Evolutionary conservation across 1,140 invertebrate genomes (phyloP).

Genomic region (Dendroctonus ponderosae): DNA sequence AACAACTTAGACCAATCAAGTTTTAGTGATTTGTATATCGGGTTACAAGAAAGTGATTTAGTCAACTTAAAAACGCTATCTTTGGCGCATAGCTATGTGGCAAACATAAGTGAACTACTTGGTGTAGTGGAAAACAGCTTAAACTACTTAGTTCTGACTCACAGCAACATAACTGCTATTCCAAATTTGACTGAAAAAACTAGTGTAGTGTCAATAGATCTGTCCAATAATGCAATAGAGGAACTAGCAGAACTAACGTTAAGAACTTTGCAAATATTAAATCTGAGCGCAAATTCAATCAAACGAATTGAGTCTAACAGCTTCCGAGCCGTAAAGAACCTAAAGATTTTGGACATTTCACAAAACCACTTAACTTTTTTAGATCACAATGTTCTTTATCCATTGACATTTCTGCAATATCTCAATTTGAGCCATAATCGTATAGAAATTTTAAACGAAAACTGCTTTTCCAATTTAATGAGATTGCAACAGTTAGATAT

Average conservation of each 20-base stretch:
- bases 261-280: slow-evolving; percentile 49
- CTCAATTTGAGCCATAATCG: slow-evolving; percentile 71
- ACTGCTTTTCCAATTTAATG: slow-evolving; percentile 63
- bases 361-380: slow-evolving; percentile 63
- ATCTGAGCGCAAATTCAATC: slow-evolving; percentile 58
- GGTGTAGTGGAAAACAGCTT: slow-evolving; percentile 42
- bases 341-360: slow-evolving; percentile 62
- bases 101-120: slow-evolving; percentile 43
- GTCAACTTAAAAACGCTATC: slow-evolving; percentile 21
- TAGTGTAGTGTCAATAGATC: slow-evolving; percentile 55
- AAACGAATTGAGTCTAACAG: slow-evolving; percentile 54
- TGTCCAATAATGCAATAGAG: slow-evolving; percentile 55
- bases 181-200: slow-evolving; percentile 39
- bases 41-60: slow-evolving; percentile 21
- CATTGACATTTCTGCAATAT: slow-evolving; percentile 63
- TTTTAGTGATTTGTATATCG: slow-evolving; percentile 13
- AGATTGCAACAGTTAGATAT: slow-evolving; percentile 76
- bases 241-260: slow-evolving; percentile 29
- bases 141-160: slow-evolving; percentile 53
- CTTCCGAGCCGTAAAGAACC: slow-evolving; percentile 51
- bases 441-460: slow-evolving; percentile 57
- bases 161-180: slow-evolving; percentile 53
- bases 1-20: slow-evolving; percentile 15
- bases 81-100: slow-evolving; percentile 23
- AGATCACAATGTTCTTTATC: slow-evolving; percentile 57